Evolutionary conservation across 1,140 invertebrate species (phyloP).

Genomic region (Calycopis cecrops): DNA sequence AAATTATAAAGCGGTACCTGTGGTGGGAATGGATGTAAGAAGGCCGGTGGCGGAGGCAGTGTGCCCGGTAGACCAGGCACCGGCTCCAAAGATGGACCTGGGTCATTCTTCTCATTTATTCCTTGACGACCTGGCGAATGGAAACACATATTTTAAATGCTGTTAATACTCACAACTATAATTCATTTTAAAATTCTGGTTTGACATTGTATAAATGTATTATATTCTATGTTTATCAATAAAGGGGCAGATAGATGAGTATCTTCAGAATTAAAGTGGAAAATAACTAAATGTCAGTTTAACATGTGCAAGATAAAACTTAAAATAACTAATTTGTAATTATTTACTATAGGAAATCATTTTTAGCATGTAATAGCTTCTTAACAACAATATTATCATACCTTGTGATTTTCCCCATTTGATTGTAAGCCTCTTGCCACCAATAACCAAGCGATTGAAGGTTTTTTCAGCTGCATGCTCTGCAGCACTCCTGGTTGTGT

Average conservation of each 20-base stretch:
- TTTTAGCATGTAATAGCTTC: too few species aligned
- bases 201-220: conserved; percentile 7
- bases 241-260: too few species aligned
- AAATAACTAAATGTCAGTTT: neutral
- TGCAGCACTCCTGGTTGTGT: conserved; percentile 90
- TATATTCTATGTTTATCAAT: too few species aligned
- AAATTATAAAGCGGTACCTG: conserved; percentile 61
- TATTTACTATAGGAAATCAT: too few species aligned
- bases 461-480: conserved; percentile 96
- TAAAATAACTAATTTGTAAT: too few species aligned
- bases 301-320: too few species aligned
- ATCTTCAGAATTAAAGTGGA: too few species aligned
- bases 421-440: conserved; percentile 91
- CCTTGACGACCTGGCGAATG: conserved; percentile 56
- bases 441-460: conserved; percentile 95
- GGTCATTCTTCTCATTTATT: conserved; percentile 63
- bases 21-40: conserved; percentile 58
- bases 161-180: conserved; percentile 1
- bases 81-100: conserved; percentile 81
- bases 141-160: neutral
- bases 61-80: conserved; percentile 90
- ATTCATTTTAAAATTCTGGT: neutral
- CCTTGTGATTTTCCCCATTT: conserved; percentile 97
- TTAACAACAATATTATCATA: conserved; percentile 22
- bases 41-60: conserved; percentile 84